Percentiles rank a stretch among this genome's conserved stretches.
These are phyloP conservation scores for Caenorhabditis sp. DNA, from an alignment of 2,888 invertebrate genomes.

Conservation along the genomic window DNA sequence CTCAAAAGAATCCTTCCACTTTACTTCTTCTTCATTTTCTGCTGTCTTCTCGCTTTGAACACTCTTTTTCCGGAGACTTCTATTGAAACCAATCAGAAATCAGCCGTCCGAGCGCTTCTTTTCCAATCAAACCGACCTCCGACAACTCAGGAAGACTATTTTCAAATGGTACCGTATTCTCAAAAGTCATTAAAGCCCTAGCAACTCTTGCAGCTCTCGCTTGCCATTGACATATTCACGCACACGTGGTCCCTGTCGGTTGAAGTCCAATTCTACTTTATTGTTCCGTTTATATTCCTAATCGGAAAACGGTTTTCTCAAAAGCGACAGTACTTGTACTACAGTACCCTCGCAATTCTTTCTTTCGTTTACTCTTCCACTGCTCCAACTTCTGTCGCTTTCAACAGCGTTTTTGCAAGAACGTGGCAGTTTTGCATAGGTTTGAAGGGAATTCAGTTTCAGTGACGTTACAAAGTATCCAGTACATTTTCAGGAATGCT, in stretches of 20 bases:
- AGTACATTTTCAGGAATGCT: too few relatives aligned
- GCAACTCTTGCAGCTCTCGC: too few relatives aligned
- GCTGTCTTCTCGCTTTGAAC: conserved; percentile 25
- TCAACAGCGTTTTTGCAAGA: conserved; percentile 46
- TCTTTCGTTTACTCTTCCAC: neutral
- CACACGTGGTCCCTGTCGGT: conserved; percentile 50
- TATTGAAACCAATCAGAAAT: conserved; percentile 35
- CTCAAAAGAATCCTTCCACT: conserved; percentile 47
- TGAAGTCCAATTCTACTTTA: conserved; percentile 45
- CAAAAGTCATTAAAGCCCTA: too few relatives aligned
- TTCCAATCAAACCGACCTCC: conserved; percentile 34
- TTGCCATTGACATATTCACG: conserved; percentile 37
- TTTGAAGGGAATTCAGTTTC: conserved; percentile 12
- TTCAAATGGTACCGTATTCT: conserved; percentile 39
- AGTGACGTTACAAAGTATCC: too few relatives aligned
- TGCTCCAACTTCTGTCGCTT: conserved; percentile 1
- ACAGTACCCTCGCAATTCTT: conserved; percentile 1
- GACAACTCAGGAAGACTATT: conserved; percentile 36
- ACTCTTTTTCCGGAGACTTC: conserved; percentile 39
- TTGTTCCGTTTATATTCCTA: conserved; percentile 34
- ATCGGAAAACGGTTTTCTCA: neutral
- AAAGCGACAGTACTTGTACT: conserved; percentile 8
- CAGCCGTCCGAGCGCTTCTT: conserved; percentile 22
- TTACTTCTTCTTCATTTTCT: conserved; percentile 25
- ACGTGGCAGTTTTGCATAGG: conserved; percentile 46